Evolutionary conservation across 1,140 invertebrate species (phyloP).

Genomic region (Spodoptera frugiperda): DNA sequence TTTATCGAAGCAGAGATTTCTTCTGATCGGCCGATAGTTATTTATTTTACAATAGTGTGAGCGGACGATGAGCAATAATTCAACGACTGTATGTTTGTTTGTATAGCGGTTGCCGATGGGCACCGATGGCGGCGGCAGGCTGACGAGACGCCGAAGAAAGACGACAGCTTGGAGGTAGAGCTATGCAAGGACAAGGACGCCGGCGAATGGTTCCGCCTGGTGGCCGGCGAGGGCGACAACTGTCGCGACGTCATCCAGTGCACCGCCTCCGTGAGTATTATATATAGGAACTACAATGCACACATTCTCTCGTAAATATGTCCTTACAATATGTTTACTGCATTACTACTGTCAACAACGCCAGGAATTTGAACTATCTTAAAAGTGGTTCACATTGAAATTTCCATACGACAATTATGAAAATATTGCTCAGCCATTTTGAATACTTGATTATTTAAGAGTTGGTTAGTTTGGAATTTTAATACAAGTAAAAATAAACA

Average conservation of each 20-base stretch:
- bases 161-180: constrained; percentile 94
- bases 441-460: constrained; percentile 27
- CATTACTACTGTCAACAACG: background rate
- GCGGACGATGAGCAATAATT: no score
- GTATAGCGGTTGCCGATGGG: constrained; percentile 65
- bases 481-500: constrained; percentile 20
- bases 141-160: constrained; percentile 89
- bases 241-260: constrained; percentile 98
- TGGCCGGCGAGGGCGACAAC: constrained; percentile 95
- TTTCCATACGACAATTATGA: constrained; percentile 11
- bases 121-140: constrained; percentile 85
- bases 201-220: constrained; percentile 97
- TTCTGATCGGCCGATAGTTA: no score
- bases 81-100: constrained; percentile 19
- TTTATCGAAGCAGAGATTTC: no score
- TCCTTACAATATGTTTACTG: constrained; percentile 7
- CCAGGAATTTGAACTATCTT: constrained; percentile 26
- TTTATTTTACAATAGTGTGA: no score
- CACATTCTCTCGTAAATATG: constrained; percentile 42
- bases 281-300: constrained; percentile 14
- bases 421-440: constrained; percentile 20
- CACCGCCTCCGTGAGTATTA: constrained; percentile 92
- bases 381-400: constrained; percentile 39
- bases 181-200: constrained; percentile 97
- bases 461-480: constrained; percentile 33